These are phyloP conservation scores for Pachliopta kotzebuea DNA, from an alignment of 2,888 invertebrate genomes.

Conservation along the genomic window DNA sequence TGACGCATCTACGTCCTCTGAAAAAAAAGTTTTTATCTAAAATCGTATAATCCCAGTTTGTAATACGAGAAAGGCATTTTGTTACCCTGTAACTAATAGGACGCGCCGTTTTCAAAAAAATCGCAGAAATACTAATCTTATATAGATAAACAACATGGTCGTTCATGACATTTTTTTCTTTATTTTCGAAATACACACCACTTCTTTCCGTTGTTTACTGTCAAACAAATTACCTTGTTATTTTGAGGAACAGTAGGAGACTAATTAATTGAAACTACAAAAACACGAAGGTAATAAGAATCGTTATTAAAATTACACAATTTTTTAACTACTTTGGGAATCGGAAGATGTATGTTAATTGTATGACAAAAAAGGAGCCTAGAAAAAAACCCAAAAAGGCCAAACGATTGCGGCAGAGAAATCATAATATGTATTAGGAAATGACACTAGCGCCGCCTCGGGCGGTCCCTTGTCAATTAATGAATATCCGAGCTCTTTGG, in stretches of 20 bases:
- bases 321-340: too few relatives aligned
- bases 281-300: too few relatives aligned
- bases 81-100: slow-evolving; percentile 39
- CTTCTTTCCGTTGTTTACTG: too few relatives aligned
- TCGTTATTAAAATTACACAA: too few relatives aligned
- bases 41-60: slow-evolving; percentile 52
- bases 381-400: slow-evolving; percentile 13
- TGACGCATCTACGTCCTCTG: slow-evolving; percentile 34
- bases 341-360: too few relatives aligned
- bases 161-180: neutral
- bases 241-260: too few relatives aligned
- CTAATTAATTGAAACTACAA: too few relatives aligned
- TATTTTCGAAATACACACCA: neutral
- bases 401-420: slow-evolving; percentile 19
- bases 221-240: too few relatives aligned
- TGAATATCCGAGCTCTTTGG: slow-evolving; percentile 63
- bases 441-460: slow-evolving; percentile 36
- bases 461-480: slow-evolving; percentile 44
- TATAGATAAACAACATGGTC: slow-evolving; percentile 36
- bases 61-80: slow-evolving; percentile 57
- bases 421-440: slow-evolving; percentile 36
- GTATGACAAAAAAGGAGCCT: too few relatives aligned
- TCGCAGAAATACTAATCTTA: slow-evolving; percentile 38
- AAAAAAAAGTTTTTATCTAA: slow-evolving; percentile 45
- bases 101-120: slow-evolving; percentile 34